These are phyloP conservation scores for Matsumyia berberina DNA, from an alignment of 2,888 invertebrate species.

Conservation along the genomic window DNA sequence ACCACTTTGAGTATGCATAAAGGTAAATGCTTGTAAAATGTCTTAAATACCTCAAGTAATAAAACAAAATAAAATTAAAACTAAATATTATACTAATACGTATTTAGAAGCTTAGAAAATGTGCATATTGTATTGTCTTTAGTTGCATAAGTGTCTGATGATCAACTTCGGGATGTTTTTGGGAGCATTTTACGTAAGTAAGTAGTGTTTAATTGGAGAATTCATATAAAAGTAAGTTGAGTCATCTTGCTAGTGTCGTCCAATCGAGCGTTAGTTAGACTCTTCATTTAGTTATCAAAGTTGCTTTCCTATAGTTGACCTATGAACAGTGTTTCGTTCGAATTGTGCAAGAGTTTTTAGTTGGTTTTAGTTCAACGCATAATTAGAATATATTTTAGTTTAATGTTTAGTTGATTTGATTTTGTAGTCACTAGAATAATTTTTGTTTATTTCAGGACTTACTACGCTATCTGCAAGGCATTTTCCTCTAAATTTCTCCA, in stretches of 20 bases:
- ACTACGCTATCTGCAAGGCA: no score
- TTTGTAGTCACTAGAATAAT: not conserved
- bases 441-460: not conserved
- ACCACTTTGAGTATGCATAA: constrained; percentile 39
- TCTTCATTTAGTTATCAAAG: not conserved
- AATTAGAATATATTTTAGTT: no score
- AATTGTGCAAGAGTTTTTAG: not conserved
- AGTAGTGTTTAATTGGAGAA: constrained; percentile 34
- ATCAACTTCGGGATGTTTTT: constrained; percentile 45
- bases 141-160: constrained; percentile 71
- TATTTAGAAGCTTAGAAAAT: constrained; percentile 71
- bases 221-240: constrained; percentile 40
- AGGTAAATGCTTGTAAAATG: constrained; percentile 71
- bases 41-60: constrained; percentile 67
- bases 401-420: no score
- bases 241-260: constrained; percentile 53
- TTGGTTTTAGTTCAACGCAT: not conserved
- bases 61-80: constrained; percentile 24
- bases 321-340: not conserved
- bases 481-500: no score
- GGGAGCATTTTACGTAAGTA: constrained; percentile 63
- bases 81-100: constrained; percentile 23
- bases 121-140: constrained; percentile 74
- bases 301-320: not conserved
- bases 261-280: constrained; percentile 41